Base-by-base conservation (phyloP, 2,888 invertebrate species). In the Cotesia congregata region DNA sequence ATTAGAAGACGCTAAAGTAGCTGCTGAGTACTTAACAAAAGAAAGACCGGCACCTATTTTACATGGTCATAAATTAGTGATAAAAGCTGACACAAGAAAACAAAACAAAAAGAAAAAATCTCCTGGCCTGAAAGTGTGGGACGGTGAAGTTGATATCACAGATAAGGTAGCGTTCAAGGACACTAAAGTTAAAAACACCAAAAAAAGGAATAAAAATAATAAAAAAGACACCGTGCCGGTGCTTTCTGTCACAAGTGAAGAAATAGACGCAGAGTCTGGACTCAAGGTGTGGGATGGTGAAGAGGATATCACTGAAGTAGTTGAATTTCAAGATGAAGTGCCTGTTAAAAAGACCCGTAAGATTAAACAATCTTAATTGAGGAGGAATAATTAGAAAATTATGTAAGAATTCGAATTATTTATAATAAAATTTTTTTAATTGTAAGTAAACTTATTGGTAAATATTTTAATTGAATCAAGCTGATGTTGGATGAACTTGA, bases 21-120 rank as follows among this genome's bases (percentile, higher is more conserved):
- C 86, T 9, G 82, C 80, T 5, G 82, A 85, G 73, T 86, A 85
- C 78, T 73, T 86, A 9, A 76, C 77, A 40, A 82, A 82, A 38
- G 70, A 82, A 69, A 77, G 72, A 2, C 78, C 82, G 40, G 76
- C 78, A 79, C 87, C 87, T 7, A 65, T 70, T n/a, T 39, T 87
- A 1, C 60, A 75, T 17, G 86, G 82, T 7, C 80, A 82, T 40
- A 75, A 76, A 74, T 64, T 83, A 20, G 75, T 74, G n/a, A 15
- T 83, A 12, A 79, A 78, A 30, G 12, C 79, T 7, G 84, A 86
- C n/a, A 85, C 78, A 1, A 82, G 83, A 74, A 78, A 67, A 39
- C 81, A 79, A 68, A 79, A 71, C 39, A 83, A 79, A 30, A 68
- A 60, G n/a, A 74, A 39, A 20, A 75, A 73, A 12, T 68, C 75